Evolutionary conservation across 1,140 invertebrate species (phyloP).

Genomic region (Oreohelix idahoensis): DNA sequence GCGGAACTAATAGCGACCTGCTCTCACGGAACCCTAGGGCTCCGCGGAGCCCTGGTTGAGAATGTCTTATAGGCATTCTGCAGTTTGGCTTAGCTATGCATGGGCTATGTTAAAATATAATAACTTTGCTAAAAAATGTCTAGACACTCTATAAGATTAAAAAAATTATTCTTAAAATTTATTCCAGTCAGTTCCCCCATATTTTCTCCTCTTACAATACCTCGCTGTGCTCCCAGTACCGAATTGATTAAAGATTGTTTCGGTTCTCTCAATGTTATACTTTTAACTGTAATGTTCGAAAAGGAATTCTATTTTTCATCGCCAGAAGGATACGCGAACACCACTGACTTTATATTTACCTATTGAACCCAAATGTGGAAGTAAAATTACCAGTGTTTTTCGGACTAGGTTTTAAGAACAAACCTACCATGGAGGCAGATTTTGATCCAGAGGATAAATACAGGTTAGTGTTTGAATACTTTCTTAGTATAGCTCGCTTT

Average conservation of each 20-base stretch:
- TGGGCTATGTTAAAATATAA: too few relatives aligned
- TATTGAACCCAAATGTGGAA: conserved; percentile 6
- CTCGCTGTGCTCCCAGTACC: too few relatives aligned
- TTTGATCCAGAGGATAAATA: conserved; percentile 29
- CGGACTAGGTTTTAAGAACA: conserved; percentile 1
- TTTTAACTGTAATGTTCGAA: background rate
- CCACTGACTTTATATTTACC: background rate
- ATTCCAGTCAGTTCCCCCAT: too few relatives aligned
- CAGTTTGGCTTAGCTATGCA: too few relatives aligned
- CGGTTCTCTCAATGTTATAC: background rate
- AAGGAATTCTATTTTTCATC: background rate
- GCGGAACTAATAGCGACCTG: too few relatives aligned
- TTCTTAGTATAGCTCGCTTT: background rate
- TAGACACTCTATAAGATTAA: too few relatives aligned
- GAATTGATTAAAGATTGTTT: background rate
- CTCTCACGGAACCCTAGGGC: too few relatives aligned
- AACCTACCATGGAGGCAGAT: conserved; percentile 21
- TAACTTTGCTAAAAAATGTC: too few relatives aligned
- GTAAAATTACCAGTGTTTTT: background rate
- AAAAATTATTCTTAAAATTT: too few relatives aligned
- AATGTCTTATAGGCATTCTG: too few relatives aligned
- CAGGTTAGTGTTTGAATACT: conserved; percentile 5
- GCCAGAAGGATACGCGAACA: background rate
- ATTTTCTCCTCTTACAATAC: too few relatives aligned
- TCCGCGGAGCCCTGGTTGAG: too few relatives aligned